Evolutionary conservation across 2,113 vertebrate genomes (phyloP).

Genomic region (Brachirus orientalis): DNA sequence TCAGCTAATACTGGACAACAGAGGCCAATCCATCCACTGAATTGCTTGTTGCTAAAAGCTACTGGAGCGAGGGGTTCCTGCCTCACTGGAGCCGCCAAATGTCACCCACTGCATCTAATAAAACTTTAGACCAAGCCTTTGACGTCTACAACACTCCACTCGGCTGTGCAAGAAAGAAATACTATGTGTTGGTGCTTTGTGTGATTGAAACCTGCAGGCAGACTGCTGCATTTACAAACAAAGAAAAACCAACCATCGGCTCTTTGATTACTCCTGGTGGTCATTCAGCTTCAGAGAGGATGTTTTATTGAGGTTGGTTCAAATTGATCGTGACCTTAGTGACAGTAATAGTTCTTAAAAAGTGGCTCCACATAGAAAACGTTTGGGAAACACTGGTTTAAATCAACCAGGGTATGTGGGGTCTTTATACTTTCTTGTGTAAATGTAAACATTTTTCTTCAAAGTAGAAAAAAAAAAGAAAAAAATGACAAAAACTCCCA

Average conservation of each 20-base stretch:
- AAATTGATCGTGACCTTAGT: constrained; percentile 19
- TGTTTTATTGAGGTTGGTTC: constrained; percentile 17
- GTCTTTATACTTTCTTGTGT: no score
- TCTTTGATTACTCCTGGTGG: not conserved
- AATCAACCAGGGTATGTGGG: no score
- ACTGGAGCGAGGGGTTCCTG: constrained; percentile 48
- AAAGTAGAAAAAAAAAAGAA: no score
- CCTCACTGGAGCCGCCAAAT: constrained; percentile 49
- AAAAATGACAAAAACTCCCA: no score
- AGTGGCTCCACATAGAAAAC: no score
- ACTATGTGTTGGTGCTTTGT: not conserved
- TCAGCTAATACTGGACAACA: constrained; percentile 61
- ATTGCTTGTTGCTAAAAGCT: constrained; percentile 63
- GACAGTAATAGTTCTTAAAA: no score
- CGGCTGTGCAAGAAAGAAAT: constrained; percentile 16
- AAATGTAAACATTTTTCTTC: no score
- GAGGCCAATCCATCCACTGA: constrained; percentile 60
- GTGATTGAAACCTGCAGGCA: constrained; percentile 5
- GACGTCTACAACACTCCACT: constrained; percentile 29
- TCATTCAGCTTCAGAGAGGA: constrained; percentile 21
- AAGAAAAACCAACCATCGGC: not conserved
- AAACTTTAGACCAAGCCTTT: constrained; percentile 49
- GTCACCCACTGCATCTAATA: constrained; percentile 52
- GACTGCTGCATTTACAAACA: not conserved
- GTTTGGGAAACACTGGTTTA: no score